Percentiles rank a stretch among this genome's conserved stretches.
phyloP scores from a whole-genome alignment of 2,888 invertebrate species.

The Ophioninae sp. region DNA sequence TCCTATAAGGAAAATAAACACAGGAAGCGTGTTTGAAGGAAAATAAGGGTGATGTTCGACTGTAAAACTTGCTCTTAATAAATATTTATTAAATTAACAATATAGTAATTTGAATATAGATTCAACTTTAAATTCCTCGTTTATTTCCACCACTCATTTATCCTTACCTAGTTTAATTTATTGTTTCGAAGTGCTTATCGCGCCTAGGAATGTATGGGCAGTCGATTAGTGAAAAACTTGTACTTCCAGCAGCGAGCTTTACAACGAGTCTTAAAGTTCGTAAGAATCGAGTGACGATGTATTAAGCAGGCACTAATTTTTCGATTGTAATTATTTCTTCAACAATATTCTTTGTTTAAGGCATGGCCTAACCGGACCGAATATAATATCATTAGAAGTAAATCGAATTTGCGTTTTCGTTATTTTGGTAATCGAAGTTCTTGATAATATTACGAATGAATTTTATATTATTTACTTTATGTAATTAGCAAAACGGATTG shows the following conservation, averaged over 20 bases:
- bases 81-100: constrained; percentile 67
- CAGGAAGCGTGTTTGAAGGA: background rate
- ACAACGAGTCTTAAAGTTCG: constrained; percentile 40
- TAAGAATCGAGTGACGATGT: constrained; percentile 34
- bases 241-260: constrained; percentile 31
- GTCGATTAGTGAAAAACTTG: constrained; percentile 41
- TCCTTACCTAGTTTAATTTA: constrained; percentile 15
- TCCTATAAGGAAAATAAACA: background rate
- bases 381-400: background rate
- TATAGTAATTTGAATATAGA: constrained; percentile 53
- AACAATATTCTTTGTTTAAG: constrained; percentile 37
- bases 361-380: background rate
- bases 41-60: background rate
- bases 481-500: constrained; percentile 38
- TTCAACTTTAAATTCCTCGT: constrained; percentile 51
- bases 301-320: constrained; percentile 59
- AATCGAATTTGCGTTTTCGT: background rate
- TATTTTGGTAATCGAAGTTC: background rate
- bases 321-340: constrained; percentile 30
- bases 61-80: constrained; percentile 59
- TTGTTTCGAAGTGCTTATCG: constrained; percentile 16
- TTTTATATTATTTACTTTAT: constrained; percentile 10
- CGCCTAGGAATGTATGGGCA: constrained; percentile 56
- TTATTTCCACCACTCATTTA: constrained; percentile 17
- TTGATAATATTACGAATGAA: constrained; percentile 12